Evolutionary conservation across 1,140 invertebrate genomes (phyloP), one percentile per base, ranked within the genome.

Genomic region (Drosophila malerkotliana): DNA sequence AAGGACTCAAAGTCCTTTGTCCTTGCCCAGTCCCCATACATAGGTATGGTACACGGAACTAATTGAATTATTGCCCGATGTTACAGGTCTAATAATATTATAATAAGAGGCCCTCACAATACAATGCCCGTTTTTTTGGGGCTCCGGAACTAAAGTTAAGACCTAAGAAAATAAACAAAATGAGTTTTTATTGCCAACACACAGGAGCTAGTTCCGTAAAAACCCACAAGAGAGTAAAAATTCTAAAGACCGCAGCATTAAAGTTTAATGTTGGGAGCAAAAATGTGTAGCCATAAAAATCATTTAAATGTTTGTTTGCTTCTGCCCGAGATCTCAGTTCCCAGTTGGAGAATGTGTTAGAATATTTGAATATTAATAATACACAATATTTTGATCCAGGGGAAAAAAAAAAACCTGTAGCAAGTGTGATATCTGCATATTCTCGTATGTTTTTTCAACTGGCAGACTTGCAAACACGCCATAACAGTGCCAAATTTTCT

Each of bases 221-320:
- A 44, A 47, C 47, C 18, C 47, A 26, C 39, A 49, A 28, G 54
- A 53, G 34, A 53, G 34, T 62, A 54, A 84, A 84, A 84, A 74
- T 53, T 77, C 72, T 45, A 26, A 62, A 62, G 81, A 61, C 76
- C 77, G 54, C 67, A 60, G 52, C 80, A 85, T 84, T 84, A 85
- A 84, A 79, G 72, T 80, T 77, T 68, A 80, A 79, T 85, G 77
- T 47, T 52, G 34, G 58, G 39, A 18, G 28, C 18, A 26, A 21
- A 75, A 77, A 68, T 68, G 80, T 63, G 60, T 39, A 32, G 54
- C 34, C 76, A 84, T 84, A 84, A 84, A 84, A 84, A 84, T 84
- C 80, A 84, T 84, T 84, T 76, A 80, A 84, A 85, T 84, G 80
- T 85, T 75, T 82, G 68, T 71, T 73, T 79, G 49, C 47, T 57